Evolutionary conservation across 2,113 vertebrate genomes (phyloP), one percentile per base, ranked within the genome.

Genomic region (Zeus faber): DNA sequence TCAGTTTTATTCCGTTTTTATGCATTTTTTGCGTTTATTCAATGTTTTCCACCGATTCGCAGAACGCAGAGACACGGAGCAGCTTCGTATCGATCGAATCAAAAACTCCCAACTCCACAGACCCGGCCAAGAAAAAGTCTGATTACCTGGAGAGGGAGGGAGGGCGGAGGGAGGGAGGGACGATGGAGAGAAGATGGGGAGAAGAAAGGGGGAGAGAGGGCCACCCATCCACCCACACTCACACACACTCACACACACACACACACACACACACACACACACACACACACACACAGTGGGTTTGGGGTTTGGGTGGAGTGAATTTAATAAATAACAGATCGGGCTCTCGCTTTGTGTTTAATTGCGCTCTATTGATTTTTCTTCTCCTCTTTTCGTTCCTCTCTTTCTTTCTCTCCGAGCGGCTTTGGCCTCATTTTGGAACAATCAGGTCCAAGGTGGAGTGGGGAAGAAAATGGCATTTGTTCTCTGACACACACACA

Each of bases 361-460:
- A 84, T 85, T 85, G 76, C 77, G 80, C 64, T 16, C 45, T 87
- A 90, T 90, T 89, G 88, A 90, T 90, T 90, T 90, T 83, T 62
- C 57, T 57, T 55, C 62, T 72, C 72, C 77, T 37, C 64, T 50
- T 61, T 61, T 80, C 72, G 6, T 47, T 14, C 7, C 22, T 4
- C 67, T 68, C 73, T 74, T 9, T 47, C 23, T 14, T 22, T 4
- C 67, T 68, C 73, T 61, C 54, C 5, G 62, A 40, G 56, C 43
- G 61, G 58, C 77, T 70, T 68, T 70, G 65, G 72, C 84, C 82
- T 85, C 77, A 84, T 87, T 89, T 83, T 74, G 80, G 84, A 81
- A 78, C 79, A 87, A 87, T 88, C 87, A 84, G 80, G 77, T 77
- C 79, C 80, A 77, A 80, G 72, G 75, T 85, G 82, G 70, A 76